These are phyloP conservation scores for Anoplius nigerrimus DNA, from an alignment of 2,888 invertebrate genomes.

Conservation along the genomic window DNA sequence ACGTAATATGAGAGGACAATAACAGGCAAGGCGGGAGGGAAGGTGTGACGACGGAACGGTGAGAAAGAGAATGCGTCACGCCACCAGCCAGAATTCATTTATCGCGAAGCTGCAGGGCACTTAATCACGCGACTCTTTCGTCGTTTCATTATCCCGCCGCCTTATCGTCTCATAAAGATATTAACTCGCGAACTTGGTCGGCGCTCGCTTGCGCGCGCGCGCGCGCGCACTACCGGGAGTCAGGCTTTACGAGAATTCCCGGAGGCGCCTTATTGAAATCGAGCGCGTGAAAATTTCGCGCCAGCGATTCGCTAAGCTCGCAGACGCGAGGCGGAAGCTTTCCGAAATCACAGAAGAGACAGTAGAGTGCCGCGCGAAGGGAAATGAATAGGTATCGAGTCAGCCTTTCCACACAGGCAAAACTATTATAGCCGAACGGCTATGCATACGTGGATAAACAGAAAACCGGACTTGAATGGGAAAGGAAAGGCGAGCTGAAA, in stretches of 20 bases:
- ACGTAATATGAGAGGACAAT: too few relatives aligned
- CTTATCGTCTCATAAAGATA: conserved; percentile 58
- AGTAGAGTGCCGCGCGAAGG: too few relatives aligned
- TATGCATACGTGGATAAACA: too few relatives aligned
- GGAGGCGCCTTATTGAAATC: conserved; percentile 54
- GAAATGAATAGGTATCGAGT: too few relatives aligned
- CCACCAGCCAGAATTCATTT: conserved; percentile 50
- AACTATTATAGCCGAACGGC: too few relatives aligned
- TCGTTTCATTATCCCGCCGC: conserved; percentile 51
- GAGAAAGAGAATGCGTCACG: background rate
- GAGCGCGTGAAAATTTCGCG: conserved; percentile 42
- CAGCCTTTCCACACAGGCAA: too few relatives aligned
- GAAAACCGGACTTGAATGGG: too few relatives aligned
- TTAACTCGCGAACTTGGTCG: conserved; percentile 46
- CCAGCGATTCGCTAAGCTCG: background rate
- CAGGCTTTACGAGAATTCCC: conserved; percentile 46
- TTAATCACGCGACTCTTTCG: conserved; percentile 56
- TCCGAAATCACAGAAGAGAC: background rate
- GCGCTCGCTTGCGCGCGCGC: conserved; percentile 23
- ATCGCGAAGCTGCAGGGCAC: conserved; percentile 44
- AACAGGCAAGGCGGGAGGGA: too few relatives aligned
- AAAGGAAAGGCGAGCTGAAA: too few relatives aligned
- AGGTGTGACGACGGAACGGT: background rate
- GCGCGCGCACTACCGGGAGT: background rate
- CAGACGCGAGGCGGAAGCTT: background rate